Percentiles rank a stretch among this genome's conserved stretches.
Evolutionary conservation across 2,888 invertebrate genomes (phyloP).

Genomic region (Argyresthia albistria): DNA sequence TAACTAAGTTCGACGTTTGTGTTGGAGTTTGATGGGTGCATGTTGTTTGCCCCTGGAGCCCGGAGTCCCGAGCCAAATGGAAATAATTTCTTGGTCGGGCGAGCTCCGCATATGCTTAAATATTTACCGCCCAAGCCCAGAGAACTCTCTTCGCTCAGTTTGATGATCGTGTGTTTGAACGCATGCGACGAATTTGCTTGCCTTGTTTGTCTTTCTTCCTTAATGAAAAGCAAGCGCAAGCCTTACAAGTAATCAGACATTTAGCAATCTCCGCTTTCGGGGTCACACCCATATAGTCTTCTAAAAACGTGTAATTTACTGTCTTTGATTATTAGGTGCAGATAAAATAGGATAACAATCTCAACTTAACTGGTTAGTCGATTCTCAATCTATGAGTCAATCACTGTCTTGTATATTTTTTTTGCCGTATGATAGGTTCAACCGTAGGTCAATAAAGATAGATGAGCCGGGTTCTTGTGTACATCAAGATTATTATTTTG

Average conservation of each 20-base stretch:
- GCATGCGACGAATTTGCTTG: conserved; percentile 13
- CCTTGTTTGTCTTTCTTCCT: conserved; percentile 3
- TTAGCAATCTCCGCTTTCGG: no score
- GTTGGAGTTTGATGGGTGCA: conserved; percentile 61
- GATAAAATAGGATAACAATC: neutral
- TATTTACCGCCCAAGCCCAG: conserved; percentile 48
- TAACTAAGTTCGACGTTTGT: conserved; percentile 60
- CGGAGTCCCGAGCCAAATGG: conserved; percentile 24
- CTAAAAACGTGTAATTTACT: neutral
- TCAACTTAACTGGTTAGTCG: neutral
- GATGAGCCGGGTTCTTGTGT: conserved; percentile 3
- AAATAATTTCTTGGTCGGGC: conserved; percentile 61
- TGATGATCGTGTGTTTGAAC: conserved; percentile 47
- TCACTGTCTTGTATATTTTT: conserved; percentile 5
- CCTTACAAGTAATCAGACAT: no score
- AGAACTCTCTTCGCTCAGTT: conserved; percentile 33
- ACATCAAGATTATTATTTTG: neutral
- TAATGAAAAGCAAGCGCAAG: neutral
- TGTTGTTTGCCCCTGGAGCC: conserved; percentile 51
- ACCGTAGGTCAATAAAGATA: conserved; percentile 6
- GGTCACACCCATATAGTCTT: neutral
- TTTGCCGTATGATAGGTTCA: conserved; percentile 2
- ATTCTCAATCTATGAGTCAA: neutral
- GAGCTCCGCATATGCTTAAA: conserved; percentile 55
- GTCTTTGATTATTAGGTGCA: no score